Base-by-base conservation (phyloP, 2,113 vertebrate species). In the Hippocampus abdominalis region DNA sequence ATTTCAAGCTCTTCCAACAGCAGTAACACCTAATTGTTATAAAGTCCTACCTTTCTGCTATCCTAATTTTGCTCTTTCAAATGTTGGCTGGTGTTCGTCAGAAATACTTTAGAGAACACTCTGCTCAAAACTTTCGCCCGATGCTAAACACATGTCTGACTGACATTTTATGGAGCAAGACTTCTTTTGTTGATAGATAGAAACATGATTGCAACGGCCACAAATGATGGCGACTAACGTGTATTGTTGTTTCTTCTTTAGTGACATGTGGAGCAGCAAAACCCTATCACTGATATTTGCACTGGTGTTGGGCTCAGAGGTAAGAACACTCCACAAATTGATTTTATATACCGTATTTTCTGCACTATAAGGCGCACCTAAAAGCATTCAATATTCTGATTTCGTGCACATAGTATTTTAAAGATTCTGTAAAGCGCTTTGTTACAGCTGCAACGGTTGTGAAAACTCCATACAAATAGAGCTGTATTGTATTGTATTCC, bases 241-340 rank as follows among this genome's bases (percentile, higher is more conserved):
- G 10, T 73, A 64, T 64, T 76, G 53, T 72, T 67, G 27, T 74
- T 66, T 72, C 48, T 20, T 53, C 40, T 72, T 61, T 48, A 90
- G 87, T 83, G 77, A 71, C 72, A 92, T 92, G 91, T 84, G 88
- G 84, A 81, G 76, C 46, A 81, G 36, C 49, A 49, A 70, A 48
- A 70, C 70, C 13, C 72, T 89, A 18, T 81, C 79, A 36, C 53
- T 91, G 67, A 11, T 88, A 54, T 60, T 85, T 59, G 71, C 78
- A 10, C 57, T 82, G 68, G 48, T 84, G 11, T 64, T 91, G 66
- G 68, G 71, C 16, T 54, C 73, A 62, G 64, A 88, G 81, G 91
- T 91, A 64, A 86, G 85, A 69, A 18, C 57, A 64, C 54, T n/a
- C 25, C 23, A 44, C 42, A 10, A 44, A 44, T 2, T 44, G 12